Conservation (phyloP, 2,888 invertebrate genomes). For the Andricus quercusramuli region DNA sequence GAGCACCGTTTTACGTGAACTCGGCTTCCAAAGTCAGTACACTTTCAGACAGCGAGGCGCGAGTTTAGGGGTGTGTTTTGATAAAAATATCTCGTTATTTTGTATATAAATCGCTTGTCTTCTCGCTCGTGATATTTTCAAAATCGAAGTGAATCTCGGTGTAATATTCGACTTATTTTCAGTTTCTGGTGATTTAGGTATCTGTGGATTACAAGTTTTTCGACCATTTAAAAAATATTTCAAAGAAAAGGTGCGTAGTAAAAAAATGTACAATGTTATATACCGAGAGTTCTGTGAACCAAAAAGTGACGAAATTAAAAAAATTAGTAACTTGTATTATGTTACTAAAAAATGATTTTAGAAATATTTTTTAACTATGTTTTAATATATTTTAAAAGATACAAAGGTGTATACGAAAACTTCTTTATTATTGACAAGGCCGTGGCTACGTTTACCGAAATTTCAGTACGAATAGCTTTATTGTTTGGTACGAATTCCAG, state of each 20-base stretch:
- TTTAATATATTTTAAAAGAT: too few relatives aligned
- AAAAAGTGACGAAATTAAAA: slow-evolving; percentile 20
- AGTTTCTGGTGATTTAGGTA: slow-evolving; percentile 6
- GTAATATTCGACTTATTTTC: not conserved
- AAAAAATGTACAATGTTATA: not conserved
- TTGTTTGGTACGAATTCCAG: too few relatives aligned
- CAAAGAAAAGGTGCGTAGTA: not conserved
- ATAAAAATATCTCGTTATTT: not conserved
- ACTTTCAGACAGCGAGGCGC: slow-evolving; percentile 28
- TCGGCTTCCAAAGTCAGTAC: slow-evolving; percentile 11
- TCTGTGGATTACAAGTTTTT: slow-evolving; percentile 25
- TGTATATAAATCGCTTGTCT: not conserved
- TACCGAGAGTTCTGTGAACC: slow-evolving; percentile 26
- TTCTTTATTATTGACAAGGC: not conserved
- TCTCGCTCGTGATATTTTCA: not conserved
- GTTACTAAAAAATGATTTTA: too few relatives aligned
- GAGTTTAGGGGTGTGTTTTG: slow-evolving; percentile 20
- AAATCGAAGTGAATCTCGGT: slow-evolving; percentile 9
- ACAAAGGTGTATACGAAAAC: too few relatives aligned
- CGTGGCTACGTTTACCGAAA: too few relatives aligned
- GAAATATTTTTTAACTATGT: too few relatives aligned
- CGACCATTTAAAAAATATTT: not conserved
- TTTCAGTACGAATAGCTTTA: too few relatives aligned
- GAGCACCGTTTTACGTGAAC: slow-evolving; percentile 30
- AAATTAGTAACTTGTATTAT: too few relatives aligned